A percentile compares a stretch with the other conserved stretches of the same genome.
These are phyloP conservation scores for Channallabes apus DNA, from an alignment of 2,797 vertebrate genomes.

Conservation along the genomic window DNA sequence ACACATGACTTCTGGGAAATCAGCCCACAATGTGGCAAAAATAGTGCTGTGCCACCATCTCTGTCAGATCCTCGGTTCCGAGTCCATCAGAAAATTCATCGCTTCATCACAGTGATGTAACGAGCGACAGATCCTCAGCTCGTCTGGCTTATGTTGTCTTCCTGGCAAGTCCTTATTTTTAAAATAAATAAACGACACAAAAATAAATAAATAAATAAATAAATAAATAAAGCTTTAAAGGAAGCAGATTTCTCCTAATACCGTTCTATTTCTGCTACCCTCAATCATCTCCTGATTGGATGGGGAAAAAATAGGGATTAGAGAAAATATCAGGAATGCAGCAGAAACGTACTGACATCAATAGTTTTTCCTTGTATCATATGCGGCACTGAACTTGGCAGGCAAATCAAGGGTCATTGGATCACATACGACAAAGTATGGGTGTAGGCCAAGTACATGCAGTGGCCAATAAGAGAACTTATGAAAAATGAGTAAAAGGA, in stretches of 20 bases:
- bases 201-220: neutral
- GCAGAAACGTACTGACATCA: slow-evolving; percentile 52
- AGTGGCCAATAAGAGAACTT: slow-evolving; percentile 19
- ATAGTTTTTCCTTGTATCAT: slow-evolving; percentile 54
- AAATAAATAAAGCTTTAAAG: slow-evolving; percentile 16
- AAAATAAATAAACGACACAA: slow-evolving; percentile 2
- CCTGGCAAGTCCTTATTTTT: slow-evolving; percentile 22
- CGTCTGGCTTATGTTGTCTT: slow-evolving; percentile 34
- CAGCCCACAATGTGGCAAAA: slow-evolving; percentile 34
- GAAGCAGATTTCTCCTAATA: slow-evolving; percentile 6
- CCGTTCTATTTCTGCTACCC: slow-evolving; percentile 19
- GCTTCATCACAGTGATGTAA: slow-evolving; percentile 37
- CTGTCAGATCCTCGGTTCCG: slow-evolving; percentile 3
- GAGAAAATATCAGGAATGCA: slow-evolving; percentile 43
- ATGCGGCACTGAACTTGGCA: slow-evolving; percentile 55
- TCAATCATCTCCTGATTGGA: slow-evolving; percentile 35
- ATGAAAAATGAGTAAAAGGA: slow-evolving; percentile 13
- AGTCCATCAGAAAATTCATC: slow-evolving; percentile 13
- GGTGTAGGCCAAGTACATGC: slow-evolving; percentile 21
- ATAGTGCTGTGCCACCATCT: slow-evolving; percentile 36
- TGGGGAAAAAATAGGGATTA: slow-evolving; percentile 21
- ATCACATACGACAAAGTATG: slow-evolving; percentile 19
- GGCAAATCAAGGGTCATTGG: slow-evolving; percentile 49
- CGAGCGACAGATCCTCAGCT: slow-evolving; percentile 19
- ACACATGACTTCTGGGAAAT: slow-evolving; percentile 36